These are phyloP conservation scores for Odocoileus virginianus DNA, from an alignment of 2,113 vertebrate genomes.

Conservation along the genomic window DNA sequence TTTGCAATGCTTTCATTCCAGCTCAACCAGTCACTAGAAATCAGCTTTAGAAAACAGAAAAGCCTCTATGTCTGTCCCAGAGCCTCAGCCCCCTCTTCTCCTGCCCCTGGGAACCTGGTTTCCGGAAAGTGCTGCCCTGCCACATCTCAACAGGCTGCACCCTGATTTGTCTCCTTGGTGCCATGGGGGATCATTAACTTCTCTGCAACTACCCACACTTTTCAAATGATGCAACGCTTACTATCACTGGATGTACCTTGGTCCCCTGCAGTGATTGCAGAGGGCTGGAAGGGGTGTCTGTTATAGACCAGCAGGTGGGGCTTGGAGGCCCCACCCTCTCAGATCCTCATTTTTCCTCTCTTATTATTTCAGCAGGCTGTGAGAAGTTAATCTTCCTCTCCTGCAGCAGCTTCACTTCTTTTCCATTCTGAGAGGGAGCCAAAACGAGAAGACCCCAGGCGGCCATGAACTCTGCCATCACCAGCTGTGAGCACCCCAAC, in stretches of 20 bases:
- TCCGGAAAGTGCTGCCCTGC: neutral
- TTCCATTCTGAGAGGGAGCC: neutral
- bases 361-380: neutral
- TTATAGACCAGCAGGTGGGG: rapidly evolving
- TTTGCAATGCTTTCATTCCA: neutral
- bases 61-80: neutral
- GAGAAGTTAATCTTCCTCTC: neutral
- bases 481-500: neutral
- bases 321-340: neutral
- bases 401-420: rapidly evolving
- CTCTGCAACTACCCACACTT: neutral
- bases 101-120: neutral
- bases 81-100: neutral
- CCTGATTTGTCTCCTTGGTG: neutral
- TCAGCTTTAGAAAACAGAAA: neutral
- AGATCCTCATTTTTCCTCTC: neutral
- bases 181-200: neutral
- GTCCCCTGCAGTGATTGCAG: neutral
- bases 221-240: neutral
- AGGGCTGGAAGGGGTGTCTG: neutral
- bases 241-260: neutral
- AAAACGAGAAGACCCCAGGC: neutral
- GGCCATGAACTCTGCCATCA: neutral
- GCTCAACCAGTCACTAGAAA: neutral
- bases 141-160: neutral